These are phyloP conservation scores for Colletes latitarsis DNA, from an alignment of 1,140 invertebrate species.

Conservation along the genomic window DNA sequence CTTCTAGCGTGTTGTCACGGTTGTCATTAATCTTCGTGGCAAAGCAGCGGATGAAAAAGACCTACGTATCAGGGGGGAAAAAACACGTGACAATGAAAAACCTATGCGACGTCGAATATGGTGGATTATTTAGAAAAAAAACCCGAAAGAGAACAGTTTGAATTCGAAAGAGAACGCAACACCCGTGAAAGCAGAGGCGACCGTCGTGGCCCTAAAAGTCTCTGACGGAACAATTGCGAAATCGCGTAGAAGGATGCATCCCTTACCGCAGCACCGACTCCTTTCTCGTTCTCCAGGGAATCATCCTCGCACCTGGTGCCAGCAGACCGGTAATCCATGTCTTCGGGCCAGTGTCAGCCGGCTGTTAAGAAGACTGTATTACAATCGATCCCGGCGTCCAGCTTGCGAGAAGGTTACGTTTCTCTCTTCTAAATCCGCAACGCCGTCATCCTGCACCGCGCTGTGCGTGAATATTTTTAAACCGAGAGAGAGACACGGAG, in stretches of 20 bases:
- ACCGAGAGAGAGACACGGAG: slow-evolving; percentile 16
- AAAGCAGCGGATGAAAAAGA: neutral
- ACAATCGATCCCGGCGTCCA: slow-evolving; percentile 63
- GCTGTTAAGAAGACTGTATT: slow-evolving; percentile 38
- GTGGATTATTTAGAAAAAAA: no score
- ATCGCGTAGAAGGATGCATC: slow-evolving; percentile 22
- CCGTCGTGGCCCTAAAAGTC: neutral
- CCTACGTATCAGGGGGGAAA: neutral
- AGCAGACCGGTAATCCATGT: slow-evolving; percentile 70
- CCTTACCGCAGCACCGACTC: slow-evolving; percentile 70
- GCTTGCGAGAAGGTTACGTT: slow-evolving; percentile 43
- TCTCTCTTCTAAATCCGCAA: slow-evolving; percentile 43
- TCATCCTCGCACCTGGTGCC: slow-evolving; percentile 74
- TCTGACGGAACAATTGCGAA: neutral
- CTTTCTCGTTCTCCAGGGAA: slow-evolving; percentile 71
- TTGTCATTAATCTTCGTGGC: neutral
- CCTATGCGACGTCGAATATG: neutral
- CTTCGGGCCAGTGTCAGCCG: slow-evolving; percentile 56
- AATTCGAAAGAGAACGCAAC: no score
- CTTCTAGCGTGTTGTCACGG: slow-evolving; percentile 14
- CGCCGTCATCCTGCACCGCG: slow-evolving; percentile 40
- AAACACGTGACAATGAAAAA: neutral
- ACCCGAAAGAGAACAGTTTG: no score
- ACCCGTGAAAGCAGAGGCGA: neutral
- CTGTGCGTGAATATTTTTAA: slow-evolving; percentile 48